A percentile compares a stretch with the other conserved stretches of the same genome.
Conservation (phyloP, 2,113 vertebrate species). For the Malurus cyaneus region DNA sequence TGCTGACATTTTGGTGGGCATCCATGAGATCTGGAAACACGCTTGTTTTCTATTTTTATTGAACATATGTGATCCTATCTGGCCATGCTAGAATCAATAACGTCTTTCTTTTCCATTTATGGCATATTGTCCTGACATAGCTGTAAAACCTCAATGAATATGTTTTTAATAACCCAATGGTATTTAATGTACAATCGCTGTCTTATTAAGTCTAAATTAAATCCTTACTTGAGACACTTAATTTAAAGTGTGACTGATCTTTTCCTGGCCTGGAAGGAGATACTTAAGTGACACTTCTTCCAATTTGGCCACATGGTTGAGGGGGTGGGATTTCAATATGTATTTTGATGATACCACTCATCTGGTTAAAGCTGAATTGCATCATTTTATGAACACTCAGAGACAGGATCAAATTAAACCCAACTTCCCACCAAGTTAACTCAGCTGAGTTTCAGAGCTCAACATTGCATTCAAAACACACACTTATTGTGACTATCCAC, state of each 20-base stretch:
- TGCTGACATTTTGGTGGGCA: neutral
- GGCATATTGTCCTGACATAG: conserved; percentile 72
- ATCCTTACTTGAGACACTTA: conserved; percentile 72
- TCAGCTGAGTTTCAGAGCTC: conserved; percentile 14
- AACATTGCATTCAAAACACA: conserved; percentile 30
- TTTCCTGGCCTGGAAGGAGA: conserved; percentile 65
- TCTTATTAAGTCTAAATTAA: conserved; percentile 78
- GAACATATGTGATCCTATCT: conserved; percentile 58
- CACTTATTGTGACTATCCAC: conserved; percentile 17
- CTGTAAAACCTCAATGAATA: conserved; percentile 79
- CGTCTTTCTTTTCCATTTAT: conserved; percentile 72
- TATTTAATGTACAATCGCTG: conserved; percentile 75
- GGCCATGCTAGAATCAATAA: conserved; percentile 70
- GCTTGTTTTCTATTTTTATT: conserved; percentile 56
- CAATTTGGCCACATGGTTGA: conserved; percentile 46
- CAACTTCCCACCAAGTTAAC: conserved; percentile 49
- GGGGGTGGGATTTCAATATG: conserved; percentile 51
- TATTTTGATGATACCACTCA: conserved; percentile 61
- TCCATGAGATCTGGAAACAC: neutral
- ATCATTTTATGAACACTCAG: conserved; percentile 41
- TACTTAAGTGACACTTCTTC: conserved; percentile 64
- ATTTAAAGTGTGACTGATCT: conserved; percentile 74
- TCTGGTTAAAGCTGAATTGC: conserved; percentile 59
- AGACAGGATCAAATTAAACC: conserved; percentile 38
- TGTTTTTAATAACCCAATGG: conserved; percentile 75